These are phyloP conservation scores for Euura saliciscinereae DNA, from an alignment of 1,140 invertebrate species.

Conservation along the genomic window DNA sequence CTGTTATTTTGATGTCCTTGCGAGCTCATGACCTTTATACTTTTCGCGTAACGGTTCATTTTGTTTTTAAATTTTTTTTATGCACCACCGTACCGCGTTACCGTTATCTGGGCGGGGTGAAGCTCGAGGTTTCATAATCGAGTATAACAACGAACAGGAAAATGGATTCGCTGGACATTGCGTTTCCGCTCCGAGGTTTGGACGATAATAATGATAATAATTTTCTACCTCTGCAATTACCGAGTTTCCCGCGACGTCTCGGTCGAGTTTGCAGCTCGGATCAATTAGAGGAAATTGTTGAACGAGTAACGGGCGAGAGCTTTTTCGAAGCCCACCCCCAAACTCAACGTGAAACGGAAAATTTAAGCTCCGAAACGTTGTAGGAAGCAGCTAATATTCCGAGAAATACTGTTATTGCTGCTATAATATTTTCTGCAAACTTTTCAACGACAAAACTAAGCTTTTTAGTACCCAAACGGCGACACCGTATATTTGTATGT, in stretches of 20 bases:
- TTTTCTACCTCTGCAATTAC: background rate
- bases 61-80: too few relatives aligned
- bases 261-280: constrained; percentile 14
- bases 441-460: constrained; percentile 30
- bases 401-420: constrained; percentile 55
- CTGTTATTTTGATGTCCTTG: background rate
- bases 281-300: constrained; percentile 38
- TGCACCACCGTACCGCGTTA: too few relatives aligned
- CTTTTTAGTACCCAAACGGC: constrained; percentile 7
- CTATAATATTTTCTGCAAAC: constrained; percentile 50
- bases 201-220: background rate
- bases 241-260: background rate
- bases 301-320: too few relatives aligned
- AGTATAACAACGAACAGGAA: too few relatives aligned
- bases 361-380: background rate
- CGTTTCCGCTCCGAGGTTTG: background rate
- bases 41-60: too few relatives aligned
- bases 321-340: too few relatives aligned
- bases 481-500: too few relatives aligned
- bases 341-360: background rate
- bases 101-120: too few relatives aligned
- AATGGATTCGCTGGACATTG: background rate
- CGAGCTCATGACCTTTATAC: background rate
- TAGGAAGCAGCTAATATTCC: constrained; percentile 45
- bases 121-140: too few relatives aligned